A percentile compares a stretch with the other conserved stretches of the same genome.
These are phyloP conservation scores for Aspiorhynchus laticeps DNA, from an alignment of 2,113 vertebrate genomes.

Conservation along the genomic window DNA sequence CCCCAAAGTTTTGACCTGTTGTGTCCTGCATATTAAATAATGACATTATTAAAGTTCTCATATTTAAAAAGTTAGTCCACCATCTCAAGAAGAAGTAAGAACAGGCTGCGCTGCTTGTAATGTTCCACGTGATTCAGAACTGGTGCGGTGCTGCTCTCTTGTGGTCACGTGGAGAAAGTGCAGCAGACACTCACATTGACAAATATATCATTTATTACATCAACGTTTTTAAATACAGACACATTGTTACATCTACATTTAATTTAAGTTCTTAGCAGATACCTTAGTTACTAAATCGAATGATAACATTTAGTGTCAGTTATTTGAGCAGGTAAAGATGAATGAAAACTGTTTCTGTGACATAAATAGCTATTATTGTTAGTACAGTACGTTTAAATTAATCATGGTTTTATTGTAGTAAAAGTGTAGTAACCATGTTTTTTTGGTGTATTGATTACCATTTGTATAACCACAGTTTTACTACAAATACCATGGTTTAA, in stretches of 20 bases:
- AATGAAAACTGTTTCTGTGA: neutral
- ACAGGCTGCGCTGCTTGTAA: no score
- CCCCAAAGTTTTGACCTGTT: neutral
- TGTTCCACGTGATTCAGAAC: neutral
- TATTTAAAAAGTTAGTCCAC: no score
- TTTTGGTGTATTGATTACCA: no score
- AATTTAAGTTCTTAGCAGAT: neutral
- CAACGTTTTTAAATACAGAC: neutral
- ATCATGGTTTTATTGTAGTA: no score
- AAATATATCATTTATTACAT: neutral
- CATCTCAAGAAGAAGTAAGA: no score
- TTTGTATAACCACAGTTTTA: no score
- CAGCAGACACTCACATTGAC: neutral
- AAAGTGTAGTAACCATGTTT: no score
- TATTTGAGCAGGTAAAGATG: neutral
- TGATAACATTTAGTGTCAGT: neutral
- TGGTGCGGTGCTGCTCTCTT: neutral
- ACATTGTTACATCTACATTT: neutral
- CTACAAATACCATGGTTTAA: no score
- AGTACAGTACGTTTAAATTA: neutral
- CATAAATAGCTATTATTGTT: neutral
- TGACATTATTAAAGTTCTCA: neutral
- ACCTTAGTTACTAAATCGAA: neutral
- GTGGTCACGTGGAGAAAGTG: neutral
- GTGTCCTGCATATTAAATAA: neutral